phyloP scores from a whole-genome alignment of 2,888 invertebrate genomes.

The Hypena proboscidalis region DNA sequence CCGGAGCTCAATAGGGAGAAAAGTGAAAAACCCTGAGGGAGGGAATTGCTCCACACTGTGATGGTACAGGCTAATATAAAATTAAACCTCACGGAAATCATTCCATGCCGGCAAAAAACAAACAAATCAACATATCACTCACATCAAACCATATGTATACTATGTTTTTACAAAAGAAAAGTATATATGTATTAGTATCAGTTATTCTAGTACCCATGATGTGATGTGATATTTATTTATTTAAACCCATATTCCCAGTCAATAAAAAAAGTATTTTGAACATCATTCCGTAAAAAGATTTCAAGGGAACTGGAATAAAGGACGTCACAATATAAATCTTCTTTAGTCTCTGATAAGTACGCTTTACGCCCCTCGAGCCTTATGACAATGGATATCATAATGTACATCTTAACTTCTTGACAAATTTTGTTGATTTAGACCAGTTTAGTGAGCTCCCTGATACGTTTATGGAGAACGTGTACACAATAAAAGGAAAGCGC shows the following conservation, averaged over 20 bases:
- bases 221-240: no score
- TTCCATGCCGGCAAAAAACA: constrained; percentile 9
- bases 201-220: no score
- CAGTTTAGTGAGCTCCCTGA: constrained; percentile 45
- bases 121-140: constrained; percentile 36
- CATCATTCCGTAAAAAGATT: constrained; percentile 38
- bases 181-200: no score
- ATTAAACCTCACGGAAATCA: constrained; percentile 11
- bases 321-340: constrained; percentile 60
- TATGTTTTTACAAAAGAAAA: no score
- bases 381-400: constrained; percentile 60
- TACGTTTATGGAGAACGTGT: constrained; percentile 31
- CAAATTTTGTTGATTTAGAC: constrained; percentile 60
- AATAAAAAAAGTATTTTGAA: constrained; percentile 46
- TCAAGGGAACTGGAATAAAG: constrained; percentile 42
- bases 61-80: neutral
- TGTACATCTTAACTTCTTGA: constrained; percentile 64
- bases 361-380: constrained; percentile 50
- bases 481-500: constrained; percentile 22
- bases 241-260: constrained; percentile 23
- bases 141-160: no score
- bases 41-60: no score
- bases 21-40: no score
- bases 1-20: no score
- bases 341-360: constrained; percentile 66